A percentile compares a stretch with the other conserved stretches of the same genome.
Evolutionary conservation across 2,888 invertebrate species (phyloP).

Genomic region (Drosophila quinaria): DNA sequence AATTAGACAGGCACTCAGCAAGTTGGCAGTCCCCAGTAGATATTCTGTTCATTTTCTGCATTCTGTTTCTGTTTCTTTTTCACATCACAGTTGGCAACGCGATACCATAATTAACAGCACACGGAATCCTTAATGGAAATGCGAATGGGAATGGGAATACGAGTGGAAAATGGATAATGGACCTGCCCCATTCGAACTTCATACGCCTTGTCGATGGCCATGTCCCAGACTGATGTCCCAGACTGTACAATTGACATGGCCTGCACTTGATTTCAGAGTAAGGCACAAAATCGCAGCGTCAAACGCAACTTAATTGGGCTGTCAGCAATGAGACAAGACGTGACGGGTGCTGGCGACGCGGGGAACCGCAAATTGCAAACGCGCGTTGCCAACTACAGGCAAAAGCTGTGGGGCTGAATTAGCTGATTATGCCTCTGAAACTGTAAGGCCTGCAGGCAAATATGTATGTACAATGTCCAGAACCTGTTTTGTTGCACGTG

Average conservation of each 20-base stretch:
- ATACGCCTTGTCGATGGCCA: slow-evolving; percentile 8
- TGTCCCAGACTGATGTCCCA: slow-evolving; percentile 11
- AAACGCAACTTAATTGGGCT: slow-evolving; percentile 49
- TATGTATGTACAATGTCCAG: not conserved
- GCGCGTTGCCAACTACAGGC: slow-evolving; percentile 31
- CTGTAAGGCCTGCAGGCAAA: not conserved
- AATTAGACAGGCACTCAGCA: slow-evolving; percentile 49
- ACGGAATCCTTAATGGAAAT: slow-evolving; percentile 41
- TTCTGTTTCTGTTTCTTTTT: slow-evolving; percentile 1
- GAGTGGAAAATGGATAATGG: slow-evolving; percentile 36
- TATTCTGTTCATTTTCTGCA: not conserved
- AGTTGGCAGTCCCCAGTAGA: slow-evolving; percentile 14
- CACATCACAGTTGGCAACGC: slow-evolving; percentile 28
- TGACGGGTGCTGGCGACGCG: not conserved
- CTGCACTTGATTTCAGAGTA: slow-evolving; percentile 11
- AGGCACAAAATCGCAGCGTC: slow-evolving; percentile 26
- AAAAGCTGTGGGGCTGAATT: slow-evolving; percentile 17
- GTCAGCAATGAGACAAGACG: slow-evolving; percentile 27
- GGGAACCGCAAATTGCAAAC: slow-evolving; percentile 33
- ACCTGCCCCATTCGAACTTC: not conserved
- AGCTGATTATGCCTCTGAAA: slow-evolving; percentile 21
- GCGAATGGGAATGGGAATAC: slow-evolving; percentile 5
- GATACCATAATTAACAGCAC: slow-evolving; percentile 30
- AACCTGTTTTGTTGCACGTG: slow-evolving; percentile 9
- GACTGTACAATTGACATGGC: slow-evolving; percentile 19